A percentile compares a stretch with the other conserved stretches of the same genome.
Conservation (phyloP, 2,888 invertebrate genomes). For the Phlogophora meticulosa region DNA sequence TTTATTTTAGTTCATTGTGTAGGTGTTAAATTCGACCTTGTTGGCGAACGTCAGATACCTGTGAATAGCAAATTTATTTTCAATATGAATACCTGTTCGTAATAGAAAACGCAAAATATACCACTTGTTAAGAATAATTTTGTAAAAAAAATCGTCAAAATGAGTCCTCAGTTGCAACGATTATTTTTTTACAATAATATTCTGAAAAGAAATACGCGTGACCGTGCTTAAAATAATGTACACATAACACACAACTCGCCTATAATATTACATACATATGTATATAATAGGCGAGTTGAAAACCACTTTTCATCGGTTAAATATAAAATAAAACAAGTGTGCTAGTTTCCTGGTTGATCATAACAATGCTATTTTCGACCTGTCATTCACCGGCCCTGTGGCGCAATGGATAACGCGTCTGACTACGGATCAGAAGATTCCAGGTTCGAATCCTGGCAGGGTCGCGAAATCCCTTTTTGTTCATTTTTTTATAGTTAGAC, state of each 20-base stretch:
- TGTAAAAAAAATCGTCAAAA: no score
- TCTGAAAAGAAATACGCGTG: no score
- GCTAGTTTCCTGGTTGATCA: neutral
- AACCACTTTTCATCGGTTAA: neutral
- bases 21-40: conserved; percentile 61
- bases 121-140: no score
- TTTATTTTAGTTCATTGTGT: conserved; percentile 66
- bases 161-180: no score
- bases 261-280: no score
- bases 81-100: neutral
- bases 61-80: conserved; percentile 33
- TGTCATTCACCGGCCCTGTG: conserved; percentile 86
- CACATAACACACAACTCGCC: no score
- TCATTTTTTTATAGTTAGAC: conserved; percentile 19
- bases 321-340: neutral
- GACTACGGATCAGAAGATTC: conserved; percentile 94
- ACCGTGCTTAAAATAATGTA: no score
- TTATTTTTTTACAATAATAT: no score
- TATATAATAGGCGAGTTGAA: no score
- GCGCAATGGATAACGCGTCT: conserved; percentile 94
- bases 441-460: conserved; percentile 93
- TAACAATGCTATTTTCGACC: conserved; percentile 64
- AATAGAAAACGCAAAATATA: neutral
- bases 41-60: conserved; percentile 26
- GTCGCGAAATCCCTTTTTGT: conserved; percentile 77